Evolutionary conservation across 2,113 vertebrate genomes (phyloP).

Genomic region (Pimephales promelas): DNA sequence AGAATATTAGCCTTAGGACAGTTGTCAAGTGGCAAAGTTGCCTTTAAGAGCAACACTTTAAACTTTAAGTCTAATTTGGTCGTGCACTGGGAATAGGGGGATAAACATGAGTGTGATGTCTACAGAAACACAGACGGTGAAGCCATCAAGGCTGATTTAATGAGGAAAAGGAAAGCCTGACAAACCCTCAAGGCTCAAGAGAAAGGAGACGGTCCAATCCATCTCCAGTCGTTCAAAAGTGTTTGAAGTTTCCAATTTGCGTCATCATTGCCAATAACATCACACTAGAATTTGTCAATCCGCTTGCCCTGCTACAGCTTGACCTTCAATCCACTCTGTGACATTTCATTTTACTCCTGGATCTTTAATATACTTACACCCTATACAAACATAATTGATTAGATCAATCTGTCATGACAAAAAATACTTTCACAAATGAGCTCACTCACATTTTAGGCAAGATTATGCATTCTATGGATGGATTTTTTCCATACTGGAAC

Average conservation of each 20-base stretch:
- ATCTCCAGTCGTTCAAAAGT: background rate
- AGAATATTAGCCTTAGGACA: slow-evolving; percentile 11
- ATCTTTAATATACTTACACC: background rate
- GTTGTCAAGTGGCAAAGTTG: background rate
- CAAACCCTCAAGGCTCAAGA: background rate
- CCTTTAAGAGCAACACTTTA: too few relatives aligned
- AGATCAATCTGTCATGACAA: background rate
- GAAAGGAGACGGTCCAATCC: background rate
- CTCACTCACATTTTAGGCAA: background rate
- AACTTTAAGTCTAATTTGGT: slow-evolving; percentile 37
- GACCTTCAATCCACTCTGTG: slow-evolving; percentile 15
- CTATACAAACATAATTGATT: background rate
- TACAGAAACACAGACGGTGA: slow-evolving; percentile 55
- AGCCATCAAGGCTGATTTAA: slow-evolving; percentile 39
- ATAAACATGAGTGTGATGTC: slow-evolving; percentile 63
- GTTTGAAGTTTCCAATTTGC: slow-evolving; percentile 6
- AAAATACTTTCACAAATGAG: background rate
- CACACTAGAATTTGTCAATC: background rate
- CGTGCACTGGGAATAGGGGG: slow-evolving; percentile 30
- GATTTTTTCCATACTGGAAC: background rate
- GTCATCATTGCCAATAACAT: slow-evolving; percentile 6
- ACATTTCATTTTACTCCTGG: background rate
- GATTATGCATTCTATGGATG: background rate
- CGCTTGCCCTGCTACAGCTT: background rate
- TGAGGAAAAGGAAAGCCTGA: slow-evolving; percentile 35